Base-by-base conservation (phyloP, 2,113 vertebrate species). In the Festucalex cinctus region DNA sequence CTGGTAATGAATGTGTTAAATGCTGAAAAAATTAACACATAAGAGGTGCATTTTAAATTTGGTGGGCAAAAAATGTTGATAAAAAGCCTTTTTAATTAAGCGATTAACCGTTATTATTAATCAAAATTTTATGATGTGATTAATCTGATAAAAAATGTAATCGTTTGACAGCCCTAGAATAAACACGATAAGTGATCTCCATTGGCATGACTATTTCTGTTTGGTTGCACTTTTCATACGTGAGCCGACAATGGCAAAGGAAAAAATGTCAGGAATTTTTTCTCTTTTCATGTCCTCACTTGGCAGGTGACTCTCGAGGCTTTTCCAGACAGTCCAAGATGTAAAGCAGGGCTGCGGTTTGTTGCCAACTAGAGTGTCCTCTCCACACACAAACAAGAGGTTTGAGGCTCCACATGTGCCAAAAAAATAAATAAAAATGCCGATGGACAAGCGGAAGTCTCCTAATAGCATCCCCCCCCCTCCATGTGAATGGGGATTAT, bases 251-350 rank as follows among this genome's bases (percentile, higher is more conserved):
- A 69, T 64, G 51, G 35, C 24, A 68, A 22, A 1, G 41, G 37
- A 59, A 17, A 64, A 84, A 75, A 86, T 88, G 79, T 70, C 13
- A 85, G 71, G 85, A 86, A 86, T 90, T 85, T 74, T 69, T 71
- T 73, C 59, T 13, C 68, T 60, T 72, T 73, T 86, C 77, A 66
- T 85, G 86, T 85, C 73, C 54, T 73, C 73, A 83, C 80, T 86
- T 74, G 76, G 82, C 61, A 60, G 63, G 54, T n/a, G n/a, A n/a
- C n/a, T n/a, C n/a, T n/a, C 51, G 22, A 37, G 20, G 20, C 54
- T 74, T 70, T 71, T 68, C 16, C 32, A 68, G 61, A 76, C 72
- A 68, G 56, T 28, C 74, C 41, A 46, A 63, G 69, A 60, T 65
- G 58, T 43, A 70, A 54, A 39, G 37, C 6, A 24, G 28, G 28